These are phyloP conservation scores for Rhinopomastus cyanomelas DNA, from an alignment of 2,113 vertebrate genomes.

Conservation along the genomic window DNA sequence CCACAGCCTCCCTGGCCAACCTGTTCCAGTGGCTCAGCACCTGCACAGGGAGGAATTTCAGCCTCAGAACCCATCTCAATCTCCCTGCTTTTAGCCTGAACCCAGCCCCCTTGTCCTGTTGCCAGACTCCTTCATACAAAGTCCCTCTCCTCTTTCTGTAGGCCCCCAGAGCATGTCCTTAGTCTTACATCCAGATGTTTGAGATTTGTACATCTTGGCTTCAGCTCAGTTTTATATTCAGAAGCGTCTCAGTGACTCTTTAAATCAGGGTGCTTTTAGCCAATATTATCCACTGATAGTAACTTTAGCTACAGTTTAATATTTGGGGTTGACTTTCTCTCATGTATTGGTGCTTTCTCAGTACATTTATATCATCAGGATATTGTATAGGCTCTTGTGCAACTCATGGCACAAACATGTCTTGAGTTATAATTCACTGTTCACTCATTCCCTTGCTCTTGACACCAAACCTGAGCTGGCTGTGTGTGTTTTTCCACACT, in stretches of 20 bases:
- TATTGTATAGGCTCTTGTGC: not conserved
- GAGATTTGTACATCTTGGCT: not conserved
- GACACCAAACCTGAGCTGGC: not conserved
- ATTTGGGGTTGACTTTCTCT: not conserved
- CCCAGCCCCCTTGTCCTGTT: too few relatives aligned
- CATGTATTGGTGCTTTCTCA: not conserved
- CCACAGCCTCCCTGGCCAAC: too few relatives aligned
- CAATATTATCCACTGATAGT: not conserved
- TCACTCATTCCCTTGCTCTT: not conserved
- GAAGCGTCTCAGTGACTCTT: not conserved
- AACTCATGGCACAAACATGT: not conserved
- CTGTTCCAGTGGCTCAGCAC: too few relatives aligned
- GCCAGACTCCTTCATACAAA: too few relatives aligned
- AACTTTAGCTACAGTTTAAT: not conserved
- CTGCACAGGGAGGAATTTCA: too few relatives aligned
- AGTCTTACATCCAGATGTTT: fast-evolving
- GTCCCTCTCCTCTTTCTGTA: too few relatives aligned
- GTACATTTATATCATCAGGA: not conserved
- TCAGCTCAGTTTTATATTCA: not conserved
- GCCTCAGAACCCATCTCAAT: too few relatives aligned
- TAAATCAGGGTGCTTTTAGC: not conserved
- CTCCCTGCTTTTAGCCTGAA: too few relatives aligned
- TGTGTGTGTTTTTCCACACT: not conserved
- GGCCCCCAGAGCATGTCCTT: too few relatives aligned
- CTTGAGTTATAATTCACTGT: not conserved